Conservation (phyloP, 2,797 vertebrate species). For the Sebastes vulpes region DNA sequence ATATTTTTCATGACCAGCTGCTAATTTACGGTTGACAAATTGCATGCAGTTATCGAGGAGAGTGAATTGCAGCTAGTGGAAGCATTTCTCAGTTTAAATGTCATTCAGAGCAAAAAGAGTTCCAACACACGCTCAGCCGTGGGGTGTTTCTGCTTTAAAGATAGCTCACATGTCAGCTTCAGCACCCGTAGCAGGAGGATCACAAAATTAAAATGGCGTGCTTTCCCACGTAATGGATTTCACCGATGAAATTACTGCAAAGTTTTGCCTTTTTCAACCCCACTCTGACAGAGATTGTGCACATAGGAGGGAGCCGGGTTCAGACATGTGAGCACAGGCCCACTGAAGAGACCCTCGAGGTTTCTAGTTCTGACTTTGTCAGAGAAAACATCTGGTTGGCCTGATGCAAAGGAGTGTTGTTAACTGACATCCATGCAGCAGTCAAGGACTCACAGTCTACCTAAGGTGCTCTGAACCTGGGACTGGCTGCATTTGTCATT, state of each 20-base stretch:
- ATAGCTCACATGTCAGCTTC: not conserved
- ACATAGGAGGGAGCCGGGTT: slow-evolving; percentile 5
- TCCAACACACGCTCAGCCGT: not conserved
- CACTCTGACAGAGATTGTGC: not conserved
- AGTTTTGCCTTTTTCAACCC: slow-evolving; percentile 16
- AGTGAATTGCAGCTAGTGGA: not conserved
- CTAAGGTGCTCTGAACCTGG: slow-evolving; percentile 2
- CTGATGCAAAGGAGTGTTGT: slow-evolving; percentile 56
- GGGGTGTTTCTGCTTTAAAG: not conserved
- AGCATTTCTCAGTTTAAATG: not conserved
- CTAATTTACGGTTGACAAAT: not conserved
- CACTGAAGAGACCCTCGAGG: slow-evolving; percentile 52
- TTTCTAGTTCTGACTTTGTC: slow-evolving; percentile 59
- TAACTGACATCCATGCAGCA: slow-evolving; percentile 37
- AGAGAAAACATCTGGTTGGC: slow-evolving; percentile 74
- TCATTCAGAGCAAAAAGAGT: not conserved
- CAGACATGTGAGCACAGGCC: slow-evolving; percentile 63
- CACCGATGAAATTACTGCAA: not conserved
- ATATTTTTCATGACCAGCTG: not conserved
- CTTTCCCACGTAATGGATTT: slow-evolving; percentile 28
- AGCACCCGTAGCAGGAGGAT: not conserved
- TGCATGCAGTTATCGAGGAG: not conserved
- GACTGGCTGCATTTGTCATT: not conserved
- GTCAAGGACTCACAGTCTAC: slow-evolving; percentile 14
- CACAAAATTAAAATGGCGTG: slow-evolving; percentile 1